These are phyloP conservation scores for Bucorvus abyssinicus DNA, from an alignment of 2,797 vertebrate genomes.

Conservation along the genomic window DNA sequence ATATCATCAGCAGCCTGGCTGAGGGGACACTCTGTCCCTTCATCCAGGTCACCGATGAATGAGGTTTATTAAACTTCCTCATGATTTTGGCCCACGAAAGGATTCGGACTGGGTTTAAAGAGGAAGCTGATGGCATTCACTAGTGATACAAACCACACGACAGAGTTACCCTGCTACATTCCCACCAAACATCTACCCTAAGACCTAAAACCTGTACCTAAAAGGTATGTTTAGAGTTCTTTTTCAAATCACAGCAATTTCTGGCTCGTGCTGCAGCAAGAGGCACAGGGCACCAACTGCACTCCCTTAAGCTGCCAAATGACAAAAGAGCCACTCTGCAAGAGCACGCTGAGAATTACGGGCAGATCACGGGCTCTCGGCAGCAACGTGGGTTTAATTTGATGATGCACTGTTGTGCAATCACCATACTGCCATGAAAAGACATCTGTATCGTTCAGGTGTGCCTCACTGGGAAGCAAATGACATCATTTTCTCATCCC, in stretches of 20 bases:
- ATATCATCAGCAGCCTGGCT: too few relatives aligned
- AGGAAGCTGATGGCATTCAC: background rate
- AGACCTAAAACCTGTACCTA: too few relatives aligned
- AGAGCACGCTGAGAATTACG: fast-evolving
- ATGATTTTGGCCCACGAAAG: too few relatives aligned
- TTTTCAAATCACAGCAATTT: background rate
- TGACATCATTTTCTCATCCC: background rate
- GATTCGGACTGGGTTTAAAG: background rate
- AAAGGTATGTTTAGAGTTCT: too few relatives aligned
- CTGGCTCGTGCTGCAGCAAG: background rate
- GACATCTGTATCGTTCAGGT: background rate
- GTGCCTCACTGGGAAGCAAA: background rate
- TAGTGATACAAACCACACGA: background rate
- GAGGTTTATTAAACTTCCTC: background rate
- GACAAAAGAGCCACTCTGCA: background rate
- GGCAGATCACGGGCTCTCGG: background rate
- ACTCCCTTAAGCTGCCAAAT: background rate
- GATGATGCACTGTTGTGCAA: background rate
- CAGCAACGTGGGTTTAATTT: background rate
- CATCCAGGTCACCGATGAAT: too few relatives aligned
- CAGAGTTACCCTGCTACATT: background rate
- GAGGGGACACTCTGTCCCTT: too few relatives aligned
- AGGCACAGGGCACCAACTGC: background rate
- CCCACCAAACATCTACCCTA: background rate
- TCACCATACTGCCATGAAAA: background rate